Conservation (phyloP, 2,113 vertebrate genomes). For the Channa maculata region DNA sequence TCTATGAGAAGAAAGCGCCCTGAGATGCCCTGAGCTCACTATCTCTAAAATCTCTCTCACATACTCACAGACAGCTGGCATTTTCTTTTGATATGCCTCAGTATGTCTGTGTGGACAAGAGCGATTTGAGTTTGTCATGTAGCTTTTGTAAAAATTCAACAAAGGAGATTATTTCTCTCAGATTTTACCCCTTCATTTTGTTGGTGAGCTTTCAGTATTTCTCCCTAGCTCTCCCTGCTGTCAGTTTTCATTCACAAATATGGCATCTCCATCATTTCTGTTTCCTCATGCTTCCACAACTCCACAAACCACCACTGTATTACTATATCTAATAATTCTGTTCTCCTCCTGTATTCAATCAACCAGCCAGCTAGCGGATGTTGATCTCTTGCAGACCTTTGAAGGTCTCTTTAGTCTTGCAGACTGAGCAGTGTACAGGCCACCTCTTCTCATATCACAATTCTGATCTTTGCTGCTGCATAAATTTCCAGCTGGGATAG, state of each 20-base stretch:
- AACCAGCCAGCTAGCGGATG: slow-evolving; percentile 26
- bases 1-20: slow-evolving; percentile 22
- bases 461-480: slow-evolving; percentile 13
- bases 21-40: slow-evolving; percentile 4
- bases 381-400: slow-evolving; percentile 14
- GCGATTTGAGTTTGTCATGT: slow-evolving; percentile 7
- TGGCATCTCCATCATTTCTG: slow-evolving; percentile 22
- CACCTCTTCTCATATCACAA: not conserved
- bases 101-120: not conserved
- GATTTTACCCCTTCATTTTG: slow-evolving; percentile 3
- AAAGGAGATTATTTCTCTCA: not conserved
- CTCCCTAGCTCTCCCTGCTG: not conserved
- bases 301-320: not conserved
- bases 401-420: not conserved
- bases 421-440: slow-evolving; percentile 1
- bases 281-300: slow-evolving; percentile 3
- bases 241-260: slow-evolving; percentile 4
- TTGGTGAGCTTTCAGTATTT: slow-evolving; percentile 1
- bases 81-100: slow-evolving; percentile 2
- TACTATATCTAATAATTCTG: not conserved
- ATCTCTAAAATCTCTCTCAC: slow-evolving; percentile 40
- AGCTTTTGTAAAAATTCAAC: slow-evolving; percentile 7
- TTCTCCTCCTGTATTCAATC: slow-evolving; percentile 10
- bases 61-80: slow-evolving; percentile 15
- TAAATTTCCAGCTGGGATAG: slow-evolving; percentile 2